Base-by-base conservation (phyloP, 64 coral and sea anemone genomes). In the Porites australiensis region DNA sequence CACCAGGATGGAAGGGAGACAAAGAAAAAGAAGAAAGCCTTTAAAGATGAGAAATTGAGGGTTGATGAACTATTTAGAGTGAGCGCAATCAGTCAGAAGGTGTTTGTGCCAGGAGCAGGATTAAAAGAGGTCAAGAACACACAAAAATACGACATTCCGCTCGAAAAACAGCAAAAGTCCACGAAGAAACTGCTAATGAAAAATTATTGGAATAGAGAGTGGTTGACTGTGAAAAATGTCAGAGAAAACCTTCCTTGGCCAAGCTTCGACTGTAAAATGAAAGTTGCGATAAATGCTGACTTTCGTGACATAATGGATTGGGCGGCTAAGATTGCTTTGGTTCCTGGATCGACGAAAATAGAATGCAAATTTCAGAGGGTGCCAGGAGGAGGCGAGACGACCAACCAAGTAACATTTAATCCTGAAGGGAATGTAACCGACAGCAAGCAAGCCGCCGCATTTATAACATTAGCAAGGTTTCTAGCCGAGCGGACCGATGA, bases 401-500 rank as follows among this genome's bases (percentile, higher is more conserved):
- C 46, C 18, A 10, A 50, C 19, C 1, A 22, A 8, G 18, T 64
- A 37, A 37, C 37, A 22, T 50, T 81, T 23, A 72, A 88, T 14
- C 89, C 79, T 64, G 58, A 14, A 70, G 48, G 15, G 2, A 19
- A 46, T 10, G 8, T 48, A 13, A 9, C 2, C 37, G 68, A 59
- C 70, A 77, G 77, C 15, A 46, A 77, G 12, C 53, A 86, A 16
- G 80, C 90, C 8, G 47, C 5, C 0, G 77, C 54, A 66, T 75
- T 94, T 11, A 89, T 79, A 15, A 65, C 50, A 3, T 47, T 94
- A 23, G 86, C 92, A 50, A 55, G 75, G 43, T 67, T 94, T 49
- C 66, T 94, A 11, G 75, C 92, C 19, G 15, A 82, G 50, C 65
- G 67, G 27, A 88, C 92, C 44, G 92, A 94, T n/a, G 92, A 94